Evolutionary conservation across 2,797 vertebrate genomes (phyloP), one percentile per base, ranked within the genome.

Genomic region (Toxotes lorentzi): DNA sequence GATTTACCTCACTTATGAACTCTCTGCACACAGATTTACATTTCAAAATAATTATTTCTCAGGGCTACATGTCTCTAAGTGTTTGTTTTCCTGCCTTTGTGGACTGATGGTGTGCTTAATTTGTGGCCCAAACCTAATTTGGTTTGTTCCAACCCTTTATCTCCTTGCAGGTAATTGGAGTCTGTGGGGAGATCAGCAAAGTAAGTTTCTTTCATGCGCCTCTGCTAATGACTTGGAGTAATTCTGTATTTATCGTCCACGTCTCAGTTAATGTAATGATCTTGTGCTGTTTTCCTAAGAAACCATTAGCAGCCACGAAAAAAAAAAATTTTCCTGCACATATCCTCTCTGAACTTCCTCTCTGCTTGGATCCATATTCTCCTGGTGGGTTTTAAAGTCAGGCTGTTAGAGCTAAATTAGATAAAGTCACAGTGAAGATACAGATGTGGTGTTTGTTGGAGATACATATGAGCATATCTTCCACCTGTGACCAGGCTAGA

Each of bases 101-200:
- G 45, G 43, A 50, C 34, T 64, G 21, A 43, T 75, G 21, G 53
- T 67, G 38, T 56, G 24, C 76, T 78, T 82, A 73, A 60, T 76
- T 81, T 81, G 50, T 86, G 17, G 70, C 48, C 43, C 45, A 63
- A 81, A 71, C 47, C 67, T 84, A 64, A 86, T 86, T 86, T 77
- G 48, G 1, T 76, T 80, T 89, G 27, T 63, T 50, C 30, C 51
- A 24, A 79, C 64, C 56, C 56, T 89, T 76, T 88, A 81, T 93
- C 64, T 90, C 76, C 70, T 81, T 93, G 45, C 93, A 99, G 98
- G 98, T 95, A 99, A 98, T 95, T 99, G 98, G 98, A 98, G 95
- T 95, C 96, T 98, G 86, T 99, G 98, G 98, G 97, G 98, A 89
- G 97, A 99, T 74, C 98, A 97, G 83, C 98, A 98, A 93, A 99